phyloP scores from a whole-genome alignment of 2,113 vertebrate genomes.

The Cottus gobio region DNA sequence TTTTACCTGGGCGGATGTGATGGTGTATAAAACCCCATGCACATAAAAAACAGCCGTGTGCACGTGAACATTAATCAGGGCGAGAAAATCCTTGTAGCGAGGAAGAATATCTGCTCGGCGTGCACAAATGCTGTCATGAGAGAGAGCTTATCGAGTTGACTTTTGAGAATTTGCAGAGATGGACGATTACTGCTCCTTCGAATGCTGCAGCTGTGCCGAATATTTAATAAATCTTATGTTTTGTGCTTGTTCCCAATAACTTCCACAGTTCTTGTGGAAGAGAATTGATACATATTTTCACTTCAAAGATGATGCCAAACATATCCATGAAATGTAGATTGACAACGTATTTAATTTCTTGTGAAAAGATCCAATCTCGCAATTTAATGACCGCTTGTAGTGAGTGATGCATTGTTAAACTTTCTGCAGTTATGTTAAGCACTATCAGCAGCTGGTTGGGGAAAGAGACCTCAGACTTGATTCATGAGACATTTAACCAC shows the following conservation, averaged over 20 bases:
- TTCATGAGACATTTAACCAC: background rate
- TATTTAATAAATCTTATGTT: background rate
- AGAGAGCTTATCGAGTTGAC: background rate
- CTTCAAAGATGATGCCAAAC: background rate
- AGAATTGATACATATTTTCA: background rate
- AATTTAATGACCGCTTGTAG: too few species aligned
- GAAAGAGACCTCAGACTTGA: background rate
- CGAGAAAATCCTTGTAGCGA: background rate
- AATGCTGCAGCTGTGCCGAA: background rate
- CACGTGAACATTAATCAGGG: background rate
- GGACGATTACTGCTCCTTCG: background rate
- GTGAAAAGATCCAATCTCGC: too few species aligned
- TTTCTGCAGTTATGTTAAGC: too few species aligned
- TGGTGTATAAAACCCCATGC: too few species aligned
- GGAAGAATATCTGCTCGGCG: background rate
- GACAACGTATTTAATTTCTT: too few species aligned
- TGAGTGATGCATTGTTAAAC: too few species aligned
- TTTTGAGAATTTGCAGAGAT: background rate
- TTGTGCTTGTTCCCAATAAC: background rate
- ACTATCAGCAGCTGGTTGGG: too few species aligned
- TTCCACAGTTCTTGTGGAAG: background rate
- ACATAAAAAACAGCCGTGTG: too few species aligned
- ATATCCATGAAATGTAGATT: too few species aligned
- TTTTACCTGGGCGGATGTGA: too few species aligned
- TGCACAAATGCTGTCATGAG: background rate